phyloP scores from a whole-genome alignment of 2,888 invertebrate genomes.

The Diaprepes abbreviatus region DNA sequence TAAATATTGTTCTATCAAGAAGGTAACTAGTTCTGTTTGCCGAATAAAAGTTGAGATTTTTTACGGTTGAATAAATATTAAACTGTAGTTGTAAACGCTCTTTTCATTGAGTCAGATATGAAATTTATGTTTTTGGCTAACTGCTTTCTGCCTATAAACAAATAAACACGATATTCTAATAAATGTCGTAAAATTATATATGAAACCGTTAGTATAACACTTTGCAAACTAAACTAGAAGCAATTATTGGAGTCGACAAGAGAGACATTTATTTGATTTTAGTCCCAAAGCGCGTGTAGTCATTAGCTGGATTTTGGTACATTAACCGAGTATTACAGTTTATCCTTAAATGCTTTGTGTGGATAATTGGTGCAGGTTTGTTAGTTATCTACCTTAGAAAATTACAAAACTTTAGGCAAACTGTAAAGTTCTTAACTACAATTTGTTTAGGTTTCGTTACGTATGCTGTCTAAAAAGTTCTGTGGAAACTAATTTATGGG shows the following conservation, averaged over 20 bases:
- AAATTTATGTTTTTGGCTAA: no score
- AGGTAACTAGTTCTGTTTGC: no score
- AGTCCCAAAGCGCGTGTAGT: slow-evolving; percentile 10
- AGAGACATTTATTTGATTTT: slow-evolving; percentile 16
- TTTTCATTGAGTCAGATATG: no score
- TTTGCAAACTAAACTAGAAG: slow-evolving; percentile 2
- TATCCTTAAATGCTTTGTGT: background rate
- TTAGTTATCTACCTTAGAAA: background rate
- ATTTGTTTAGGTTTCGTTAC: no score
- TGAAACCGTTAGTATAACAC: background rate
- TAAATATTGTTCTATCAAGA: no score
- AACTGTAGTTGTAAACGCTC: no score
- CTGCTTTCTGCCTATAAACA: no score
- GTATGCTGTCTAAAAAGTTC: no score
- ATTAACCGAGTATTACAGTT: background rate
- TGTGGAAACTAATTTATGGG: no score
- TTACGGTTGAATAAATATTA: no score
- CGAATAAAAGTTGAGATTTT: no score
- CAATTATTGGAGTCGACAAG: slow-evolving; percentile 6
- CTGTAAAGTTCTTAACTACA: background rate
- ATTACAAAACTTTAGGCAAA: background rate
- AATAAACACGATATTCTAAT: background rate
- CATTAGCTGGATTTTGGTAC: slow-evolving; percentile 11
- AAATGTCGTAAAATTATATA: slow-evolving; percentile 8
- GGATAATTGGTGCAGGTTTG: background rate